Conservation (phyloP, 2,113 vertebrate species). For the Hippocampus guttulatus region DNA sequence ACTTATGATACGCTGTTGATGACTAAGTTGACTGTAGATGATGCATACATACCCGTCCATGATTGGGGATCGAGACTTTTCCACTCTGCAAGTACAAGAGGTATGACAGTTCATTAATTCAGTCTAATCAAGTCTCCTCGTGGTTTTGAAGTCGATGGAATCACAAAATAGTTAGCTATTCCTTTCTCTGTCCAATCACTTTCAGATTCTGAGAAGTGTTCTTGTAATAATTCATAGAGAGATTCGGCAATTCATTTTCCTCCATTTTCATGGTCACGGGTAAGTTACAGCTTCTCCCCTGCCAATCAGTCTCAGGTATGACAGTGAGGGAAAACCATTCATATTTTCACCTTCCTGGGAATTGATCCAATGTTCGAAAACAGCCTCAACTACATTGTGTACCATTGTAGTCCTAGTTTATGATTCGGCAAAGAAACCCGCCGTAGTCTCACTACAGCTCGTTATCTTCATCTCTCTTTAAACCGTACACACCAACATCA, state of each 20-base stretch:
- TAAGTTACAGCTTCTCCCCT: background rate
- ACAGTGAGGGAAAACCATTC: background rate
- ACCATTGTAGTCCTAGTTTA: background rate
- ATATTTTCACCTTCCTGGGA: background rate
- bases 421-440: background rate
- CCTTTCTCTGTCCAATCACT: background rate
- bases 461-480: background rate
- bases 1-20: background rate
- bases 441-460: background rate
- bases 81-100: background rate
- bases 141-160: too few species aligned
- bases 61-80: conserved; percentile 1
- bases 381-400: background rate
- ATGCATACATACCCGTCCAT: conserved; percentile 59
- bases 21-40: background rate
- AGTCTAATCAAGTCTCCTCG: background rate
- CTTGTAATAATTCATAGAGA: background rate
- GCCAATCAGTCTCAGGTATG: background rate
- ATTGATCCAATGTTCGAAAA: background rate
- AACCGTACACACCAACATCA: background rate
- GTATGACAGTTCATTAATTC: background rate
- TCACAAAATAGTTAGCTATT: background rate
- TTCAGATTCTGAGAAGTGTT: background rate
- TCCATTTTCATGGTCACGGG: background rate
- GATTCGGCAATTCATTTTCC: background rate